Evolutionary conservation across 2,888 invertebrate species (phyloP).

Genomic region (Mermis nigrescens): DNA sequence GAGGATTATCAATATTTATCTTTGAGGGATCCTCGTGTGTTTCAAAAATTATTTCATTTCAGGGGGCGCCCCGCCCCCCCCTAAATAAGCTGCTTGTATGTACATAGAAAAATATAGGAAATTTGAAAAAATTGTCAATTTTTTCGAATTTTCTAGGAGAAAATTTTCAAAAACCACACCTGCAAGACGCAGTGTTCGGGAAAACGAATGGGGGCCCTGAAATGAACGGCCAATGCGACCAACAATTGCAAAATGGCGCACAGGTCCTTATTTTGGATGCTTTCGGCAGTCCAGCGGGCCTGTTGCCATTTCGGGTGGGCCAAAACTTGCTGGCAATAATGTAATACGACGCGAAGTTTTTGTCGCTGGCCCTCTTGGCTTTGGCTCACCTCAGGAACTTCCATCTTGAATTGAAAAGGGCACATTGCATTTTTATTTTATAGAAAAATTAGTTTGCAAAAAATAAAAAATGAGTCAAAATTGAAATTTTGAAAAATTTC

Average conservation of each 20-base stretch:
- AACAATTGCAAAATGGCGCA: constrained; percentile 82
- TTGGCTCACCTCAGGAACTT: constrained; percentile 93
- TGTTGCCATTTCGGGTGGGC: constrained; percentile 44
- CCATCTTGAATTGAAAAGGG: constrained; percentile 48
- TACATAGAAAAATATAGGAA: no score
- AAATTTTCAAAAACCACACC: background rate
- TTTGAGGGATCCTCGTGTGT: no score
- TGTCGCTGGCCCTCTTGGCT: constrained; percentile 91
- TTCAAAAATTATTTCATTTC: no score
- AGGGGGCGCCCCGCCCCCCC: no score
- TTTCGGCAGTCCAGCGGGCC: constrained; percentile 88
- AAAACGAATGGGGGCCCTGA: constrained; percentile 78
- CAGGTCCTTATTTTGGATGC: constrained; percentile 84
- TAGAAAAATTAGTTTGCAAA: no score
- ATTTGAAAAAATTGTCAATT: no score
- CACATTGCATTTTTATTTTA: background rate
- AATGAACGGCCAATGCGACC: constrained; percentile 73
- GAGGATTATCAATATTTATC: no score
- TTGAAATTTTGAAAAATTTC: no score
- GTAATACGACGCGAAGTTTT: constrained; percentile 68
- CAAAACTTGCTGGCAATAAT: constrained; percentile 61
- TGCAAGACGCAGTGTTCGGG: constrained; percentile 65
- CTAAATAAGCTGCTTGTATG: no score
- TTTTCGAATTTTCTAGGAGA: no score
- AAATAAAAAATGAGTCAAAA: no score